These are phyloP conservation scores for Euproctis similis DNA, from an alignment of 2,888 invertebrate genomes.

Conservation along the genomic window DNA sequence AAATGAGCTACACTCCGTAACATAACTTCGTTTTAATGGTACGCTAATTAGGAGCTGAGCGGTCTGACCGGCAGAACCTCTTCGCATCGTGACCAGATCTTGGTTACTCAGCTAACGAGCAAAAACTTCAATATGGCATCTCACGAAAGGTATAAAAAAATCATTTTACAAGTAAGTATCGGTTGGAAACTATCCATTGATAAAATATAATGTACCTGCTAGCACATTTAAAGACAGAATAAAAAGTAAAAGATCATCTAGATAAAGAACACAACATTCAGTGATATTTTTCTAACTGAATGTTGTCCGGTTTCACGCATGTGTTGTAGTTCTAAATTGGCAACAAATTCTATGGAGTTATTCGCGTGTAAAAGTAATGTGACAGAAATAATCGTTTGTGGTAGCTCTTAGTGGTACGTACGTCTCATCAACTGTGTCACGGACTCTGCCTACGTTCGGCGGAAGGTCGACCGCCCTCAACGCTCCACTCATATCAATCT, in stretches of 20 bases:
- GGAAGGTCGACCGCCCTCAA: conserved; percentile 62
- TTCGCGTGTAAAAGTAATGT: conserved; percentile 42
- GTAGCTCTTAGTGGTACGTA: conserved; percentile 43
- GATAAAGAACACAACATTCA: no score
- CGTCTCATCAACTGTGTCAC: conserved; percentile 68
- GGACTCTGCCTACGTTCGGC: conserved; percentile 65
- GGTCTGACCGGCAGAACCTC: conserved; percentile 44
- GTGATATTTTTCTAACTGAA: no score
- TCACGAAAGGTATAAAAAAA: conserved; percentile 1
- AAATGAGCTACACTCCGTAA: no score
- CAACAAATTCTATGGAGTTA: conserved; percentile 13
- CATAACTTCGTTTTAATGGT: no score
- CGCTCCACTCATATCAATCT: conserved; percentile 39
- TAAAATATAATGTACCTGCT: no score
- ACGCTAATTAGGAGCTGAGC: conserved; percentile 13
- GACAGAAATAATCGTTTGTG: conserved; percentile 59
- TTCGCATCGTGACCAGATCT: conserved; percentile 55
- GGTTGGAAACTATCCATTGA: conserved; percentile 18
- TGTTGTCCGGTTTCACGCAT: background rate
- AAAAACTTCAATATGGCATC: conserved; percentile 57
- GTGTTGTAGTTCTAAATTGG: conserved; percentile 1
- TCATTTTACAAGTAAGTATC: conserved; percentile 23
- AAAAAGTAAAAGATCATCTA: no score
- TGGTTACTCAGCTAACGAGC: conserved; percentile 67
- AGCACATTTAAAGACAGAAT: no score